Base-by-base conservation (phyloP, 1,140 invertebrate genomes). In the Heliothis virescens region DNA sequence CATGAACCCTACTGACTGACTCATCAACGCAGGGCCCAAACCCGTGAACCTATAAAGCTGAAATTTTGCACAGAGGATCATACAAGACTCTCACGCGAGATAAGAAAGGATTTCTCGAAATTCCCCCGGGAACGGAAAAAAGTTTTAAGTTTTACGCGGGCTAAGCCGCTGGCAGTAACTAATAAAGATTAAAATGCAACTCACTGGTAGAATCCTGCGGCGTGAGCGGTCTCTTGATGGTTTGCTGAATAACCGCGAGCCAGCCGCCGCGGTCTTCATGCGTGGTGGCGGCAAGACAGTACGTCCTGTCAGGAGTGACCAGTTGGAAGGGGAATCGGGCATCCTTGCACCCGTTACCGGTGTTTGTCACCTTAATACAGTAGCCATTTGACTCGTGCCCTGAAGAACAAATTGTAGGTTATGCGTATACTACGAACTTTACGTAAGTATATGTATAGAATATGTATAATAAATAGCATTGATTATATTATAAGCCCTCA, bases 241-340 rank as follows among this genome's bases (percentile, higher is more conserved):
- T 96, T 85, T 96, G 95, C 85, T 97, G 96, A 62, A 98, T 95
- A 26, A 96, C 96, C 13, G 95, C 94, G 48, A 98, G 97, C 98
- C 98, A 99, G 67, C 96, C 95, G 79, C 97, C 96, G 86, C 97
- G 93, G 79, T 98, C 98, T 16, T 97, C 96, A 78, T 97, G 96
- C 1, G 95, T 97, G 80, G 97, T 96, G 12, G 98, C 97, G n/a
- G 97, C 97, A n/a, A 99, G 94, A 80, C 98, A 96, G 92, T 96
- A 99, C 59, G 96, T 96, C 78, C 98, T 92, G 59, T 98, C 97
- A 0, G 98, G 98, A 2, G 98, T 98, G 83, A 96, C 96, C n/a
- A 99, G 94, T 21, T 97, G 97, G 92, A 99, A 99, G n/a, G 97
- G 96, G 90, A 97, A 98, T 10, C 96, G 96, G 85, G 97, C 96